Base-by-base conservation (phyloP, 2,888 invertebrate species). In the Vanessa cardui region DNA sequence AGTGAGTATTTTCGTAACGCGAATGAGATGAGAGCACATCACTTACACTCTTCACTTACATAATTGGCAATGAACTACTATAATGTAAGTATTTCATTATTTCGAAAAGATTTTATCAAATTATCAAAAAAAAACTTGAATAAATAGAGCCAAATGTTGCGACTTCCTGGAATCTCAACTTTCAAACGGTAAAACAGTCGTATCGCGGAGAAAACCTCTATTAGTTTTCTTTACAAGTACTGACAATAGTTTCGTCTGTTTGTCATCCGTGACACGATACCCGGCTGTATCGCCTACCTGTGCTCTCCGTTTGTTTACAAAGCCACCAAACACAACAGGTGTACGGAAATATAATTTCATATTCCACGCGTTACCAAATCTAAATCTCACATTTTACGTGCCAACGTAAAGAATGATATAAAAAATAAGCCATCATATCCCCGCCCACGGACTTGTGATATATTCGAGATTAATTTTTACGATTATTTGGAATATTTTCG, bases 181-280 rank as follows among this genome's bases (percentile, higher is more conserved):
- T 12, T 39, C 85, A 86, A 86, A 83, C 82, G 81, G 83, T 85
- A 84, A 88, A 88, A 87, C 84, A 85, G 83, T 83, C 82, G 85
- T 85, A 86, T 83, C 82, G 80, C 69, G 77, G 81, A 84, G 83
- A 84, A 81, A 84, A 80, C 83, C 82, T 83, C 86, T 90, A 87
- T 90, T 89, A 87, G 88, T 89, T 90, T 89, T 85, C 88, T 87
- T 85, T 86, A 83, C 83, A 85, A 84, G 82, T 87, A 85, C 88
- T 88, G 86, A 86, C 86, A 88, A 87, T 86, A 77, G 80, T 76
- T 71, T 73, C 77, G 78, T 77, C 74, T 73, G 64, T 76, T 71
- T 75, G 76, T 80, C 82, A 80, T 80, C 75, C 76, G 76, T 77
- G 79, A 79, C 78, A 76, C 78, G 77, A 78, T 79, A 75, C 72